Conservation (phyloP, 2,888 invertebrate species). For the Lucinisca nassula region DNA sequence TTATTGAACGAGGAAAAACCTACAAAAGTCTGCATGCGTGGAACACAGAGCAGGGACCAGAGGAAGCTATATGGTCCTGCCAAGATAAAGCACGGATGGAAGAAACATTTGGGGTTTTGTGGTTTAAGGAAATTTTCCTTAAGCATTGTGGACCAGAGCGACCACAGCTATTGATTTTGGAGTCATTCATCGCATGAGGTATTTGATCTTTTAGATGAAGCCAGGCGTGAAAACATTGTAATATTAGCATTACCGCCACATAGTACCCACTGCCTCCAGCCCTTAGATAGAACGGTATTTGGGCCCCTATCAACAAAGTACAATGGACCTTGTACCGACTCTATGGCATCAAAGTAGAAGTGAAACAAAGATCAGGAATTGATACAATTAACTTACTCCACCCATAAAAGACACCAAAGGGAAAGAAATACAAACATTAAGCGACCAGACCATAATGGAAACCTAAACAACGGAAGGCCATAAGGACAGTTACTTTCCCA, state of each 20-base stretch:
- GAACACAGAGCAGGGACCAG: not conserved
- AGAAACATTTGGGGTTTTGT: not conserved
- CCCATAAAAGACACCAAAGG: no score
- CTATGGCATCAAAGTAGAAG: no score
- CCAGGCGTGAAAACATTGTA: not conserved
- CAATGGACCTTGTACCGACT: no score
- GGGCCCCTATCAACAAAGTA: no score
- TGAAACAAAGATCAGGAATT: no score
- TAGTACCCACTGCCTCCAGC: not conserved
- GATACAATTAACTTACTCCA: no score
- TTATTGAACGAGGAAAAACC: not conserved
- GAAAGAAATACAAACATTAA: no score
- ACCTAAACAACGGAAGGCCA: no score
- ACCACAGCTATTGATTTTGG: not conserved
- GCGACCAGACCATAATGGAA: no score
- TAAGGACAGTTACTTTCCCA: no score
- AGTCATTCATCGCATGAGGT: not conserved
- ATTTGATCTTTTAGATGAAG: not conserved
- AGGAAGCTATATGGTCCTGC: not conserved
- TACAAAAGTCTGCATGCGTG: not conserved
- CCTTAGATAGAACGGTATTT: not conserved
- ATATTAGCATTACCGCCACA: not conserved
- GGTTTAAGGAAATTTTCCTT: not conserved
- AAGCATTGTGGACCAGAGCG: not conserved
- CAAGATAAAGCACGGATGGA: not conserved